Base-by-base conservation (phyloP, 2,797 vertebrate species). In the Champsocephalus esox region DNA sequence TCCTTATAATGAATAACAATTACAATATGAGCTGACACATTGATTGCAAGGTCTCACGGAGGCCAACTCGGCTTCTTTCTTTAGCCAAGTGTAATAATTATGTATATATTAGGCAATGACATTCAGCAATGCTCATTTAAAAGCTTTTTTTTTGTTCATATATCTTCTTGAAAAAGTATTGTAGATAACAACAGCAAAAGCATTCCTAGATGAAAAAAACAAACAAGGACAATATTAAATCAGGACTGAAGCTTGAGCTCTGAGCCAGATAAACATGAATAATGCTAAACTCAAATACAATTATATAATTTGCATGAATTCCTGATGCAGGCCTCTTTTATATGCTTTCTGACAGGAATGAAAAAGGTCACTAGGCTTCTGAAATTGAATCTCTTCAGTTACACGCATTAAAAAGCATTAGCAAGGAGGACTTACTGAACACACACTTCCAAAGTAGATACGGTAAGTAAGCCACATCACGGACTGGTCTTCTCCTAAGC, bases 31-130 rank as follows among this genome's bases (percentile, higher is more conserved):
- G 46, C 4, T 59, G 43, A 59, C 68, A 64, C 3, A 54, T 13
- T 70, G 60, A 77, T 77, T 46, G 44, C 21, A 51, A 50, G 46
- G 12, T 71, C 17, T n/a, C 28, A 24, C 38, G 10, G 38, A 63
- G 19, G 44, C 16, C 41, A 55, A 45, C 19, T 58, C 10, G 1
- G 5, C 17, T 60, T 60, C 6, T 56, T 34, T 16, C 28, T 34
- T 67, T 28, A 11, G 32, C 14, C 41, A 43, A 62, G 56, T 48
- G 21, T 14, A 58, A 52, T 57, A 48, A 52, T 32, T 43, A 45
- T 24, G 16, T 19, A 28, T 28, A 28, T 28, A 28, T 28, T 28
- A 28, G 28, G 38, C 2, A 1, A 64, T 52, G 56, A 48, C 41
- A 41, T 8, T 24, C n/a, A 52, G 24, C 2, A 48, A 63, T 24